A percentile compares a stretch with the other conserved stretches of the same genome.
These are phyloP conservation scores for Drosophila acutilabella DNA, from an alignment of 2,888 invertebrate species.

Conservation along the genomic window DNA sequence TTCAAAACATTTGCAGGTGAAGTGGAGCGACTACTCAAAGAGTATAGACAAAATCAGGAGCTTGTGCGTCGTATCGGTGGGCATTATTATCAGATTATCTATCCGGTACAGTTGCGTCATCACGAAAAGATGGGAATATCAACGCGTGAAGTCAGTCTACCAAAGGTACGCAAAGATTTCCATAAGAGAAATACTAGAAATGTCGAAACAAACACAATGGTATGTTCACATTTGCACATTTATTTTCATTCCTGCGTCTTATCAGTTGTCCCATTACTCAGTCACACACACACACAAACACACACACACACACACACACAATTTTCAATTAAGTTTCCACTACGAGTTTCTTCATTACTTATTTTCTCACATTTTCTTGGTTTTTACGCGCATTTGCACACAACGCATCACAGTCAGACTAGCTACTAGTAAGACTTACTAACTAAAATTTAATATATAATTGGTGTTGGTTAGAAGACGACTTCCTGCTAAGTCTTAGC, in stretches of 20 bases:
- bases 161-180: slow-evolving; percentile 90
- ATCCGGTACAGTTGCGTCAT: slow-evolving; percentile 96
- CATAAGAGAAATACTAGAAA: slow-evolving; percentile 85
- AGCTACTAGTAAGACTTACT: neutral
- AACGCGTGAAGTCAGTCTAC: slow-evolving; percentile 94
- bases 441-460: slow-evolving; percentile 5
- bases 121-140: slow-evolving; percentile 98
- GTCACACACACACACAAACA: neutral
- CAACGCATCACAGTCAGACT: neutral
- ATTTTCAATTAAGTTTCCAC: neutral
- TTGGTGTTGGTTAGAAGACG: slow-evolving; percentile 16
- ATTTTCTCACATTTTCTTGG: neutral
- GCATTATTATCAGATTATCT: slow-evolving; percentile 97
- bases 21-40: slow-evolving; percentile 95
- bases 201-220: slow-evolving; percentile 84
- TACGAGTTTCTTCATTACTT: neutral
- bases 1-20: slow-evolving; percentile 88
- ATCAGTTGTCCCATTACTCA: slow-evolving; percentile 38
- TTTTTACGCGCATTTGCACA: slow-evolving; percentile 1
- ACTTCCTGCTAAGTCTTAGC: slow-evolving; percentile 10
- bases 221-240: slow-evolving; percentile 85
- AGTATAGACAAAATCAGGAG: slow-evolving; percentile 96
- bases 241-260: slow-evolving; percentile 44
- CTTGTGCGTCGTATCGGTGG: slow-evolving; percentile 95
- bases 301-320: neutral